phyloP scores from a whole-genome alignment of 2,113 vertebrate species.

The Peromyscus polionotus region DNA sequence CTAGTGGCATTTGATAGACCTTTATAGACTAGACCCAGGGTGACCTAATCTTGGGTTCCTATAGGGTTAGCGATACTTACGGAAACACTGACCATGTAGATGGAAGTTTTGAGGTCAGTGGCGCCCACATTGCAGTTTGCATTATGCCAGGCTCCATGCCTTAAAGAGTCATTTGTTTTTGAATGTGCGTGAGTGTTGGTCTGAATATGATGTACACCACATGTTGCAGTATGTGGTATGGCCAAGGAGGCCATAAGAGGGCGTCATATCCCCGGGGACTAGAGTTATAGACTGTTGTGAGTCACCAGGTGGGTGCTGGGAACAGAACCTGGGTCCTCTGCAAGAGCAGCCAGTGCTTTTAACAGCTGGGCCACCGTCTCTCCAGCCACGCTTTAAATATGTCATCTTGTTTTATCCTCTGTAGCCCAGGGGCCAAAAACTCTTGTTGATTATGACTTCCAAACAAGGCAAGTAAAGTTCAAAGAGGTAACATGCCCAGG shows the following conservation, averaged over 20 bases:
- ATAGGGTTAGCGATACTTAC: too few relatives aligned
- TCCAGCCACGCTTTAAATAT: neutral
- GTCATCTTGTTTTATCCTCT: neutral
- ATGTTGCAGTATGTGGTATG: neutral
- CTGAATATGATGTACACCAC: too few relatives aligned
- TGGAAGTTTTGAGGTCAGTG: too few relatives aligned
- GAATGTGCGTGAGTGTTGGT: neutral
- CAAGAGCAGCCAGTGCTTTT: neutral
- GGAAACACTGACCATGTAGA: neutral
- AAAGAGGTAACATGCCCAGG: neutral
- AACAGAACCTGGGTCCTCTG: neutral
- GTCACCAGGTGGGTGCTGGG: too few relatives aligned
- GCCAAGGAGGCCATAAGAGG: neutral
- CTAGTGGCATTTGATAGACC: neutral
- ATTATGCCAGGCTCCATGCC: fast-evolving
- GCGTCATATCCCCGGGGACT: neutral
- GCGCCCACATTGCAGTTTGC: fast-evolving
- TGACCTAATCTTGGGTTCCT: neutral
- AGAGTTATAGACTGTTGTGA: neutral
- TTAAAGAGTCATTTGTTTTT: neutral
- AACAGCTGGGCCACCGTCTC: neutral
- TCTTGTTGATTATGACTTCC: neutral
- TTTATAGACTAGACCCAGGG: neutral
- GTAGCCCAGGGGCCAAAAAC: fast-evolving
- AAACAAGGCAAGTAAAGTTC: neutral